Base-by-base conservation (phyloP, 2,113 vertebrate genomes). In the Sterna hirundo region DNA sequence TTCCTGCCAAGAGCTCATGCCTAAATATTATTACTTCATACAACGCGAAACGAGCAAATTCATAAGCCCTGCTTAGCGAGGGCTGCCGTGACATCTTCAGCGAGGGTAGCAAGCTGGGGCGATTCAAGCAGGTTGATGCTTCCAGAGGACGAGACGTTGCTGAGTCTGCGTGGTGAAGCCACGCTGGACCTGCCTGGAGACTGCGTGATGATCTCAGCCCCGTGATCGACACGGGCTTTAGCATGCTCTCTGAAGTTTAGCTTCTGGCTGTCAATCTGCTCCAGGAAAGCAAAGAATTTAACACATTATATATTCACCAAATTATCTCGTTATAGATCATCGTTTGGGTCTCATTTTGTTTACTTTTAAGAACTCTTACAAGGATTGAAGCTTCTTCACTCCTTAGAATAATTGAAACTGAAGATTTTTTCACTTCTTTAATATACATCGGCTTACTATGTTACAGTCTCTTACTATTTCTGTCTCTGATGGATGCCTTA, bases 41-140 rank as follows among this genome's bases (percentile, higher is more conserved):
- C 88, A 70, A 93, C 1, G 95, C 94, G 21, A 96, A 97, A 96
- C 42, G 97, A 98, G 97, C 94, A 83, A 72, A 98, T 99, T 99
- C 99, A 99, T 98, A 99, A 99, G 98, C 99, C 99, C 99, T 99
- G 99, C 97, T 99, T 99, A 91, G 99, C 99, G 22, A 99, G 99
- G 88, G 99, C 99, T 20, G 99, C 99, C 2, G 99, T 99, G 97
- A 99, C 99, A 57, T 99, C 99, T 97, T 99, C 99, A 8, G 99
- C 99, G 27, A 99, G 98, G 65, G 99, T 99, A 23, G 99, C 99
- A 74, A 99, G 98, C 98, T 99, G 99, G 57, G 99, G 99, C 0
- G 99, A 99, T 86, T 99, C 99, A 26, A 98, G 98, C 97, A 99
- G 98, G 98, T 99, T 99, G 98, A 99, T 99, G 96, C 99, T 99